phyloP scores from a whole-genome alignment of 1,140 invertebrate species.

The Aphaenogaster rudis region DNA sequence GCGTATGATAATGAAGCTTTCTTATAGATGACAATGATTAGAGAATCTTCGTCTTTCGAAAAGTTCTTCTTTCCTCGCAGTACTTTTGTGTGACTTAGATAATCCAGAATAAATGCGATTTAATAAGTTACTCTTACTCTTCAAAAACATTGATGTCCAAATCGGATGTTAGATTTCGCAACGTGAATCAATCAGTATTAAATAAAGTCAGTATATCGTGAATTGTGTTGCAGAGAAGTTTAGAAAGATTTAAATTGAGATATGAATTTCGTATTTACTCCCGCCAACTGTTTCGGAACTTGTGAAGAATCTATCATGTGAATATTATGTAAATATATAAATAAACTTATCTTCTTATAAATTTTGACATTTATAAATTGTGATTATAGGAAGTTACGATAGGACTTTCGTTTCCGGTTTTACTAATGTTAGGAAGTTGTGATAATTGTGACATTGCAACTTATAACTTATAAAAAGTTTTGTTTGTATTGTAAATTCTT shows the following conservation, averaged over 20 bases:
- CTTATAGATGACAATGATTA: neutral
- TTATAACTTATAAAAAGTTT: neutral
- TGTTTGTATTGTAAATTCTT: neutral
- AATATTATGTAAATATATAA: neutral
- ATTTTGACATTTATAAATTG: neutral
- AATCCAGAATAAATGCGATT: neutral
- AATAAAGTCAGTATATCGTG: neutral
- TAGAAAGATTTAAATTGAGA: neutral
- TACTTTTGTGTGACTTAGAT: neutral
- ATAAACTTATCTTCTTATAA: neutral
- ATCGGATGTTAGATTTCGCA: neutral
- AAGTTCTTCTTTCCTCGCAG: neutral
- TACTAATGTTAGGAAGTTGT: neutral
- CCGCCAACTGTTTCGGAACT: neutral
- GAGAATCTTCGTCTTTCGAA: neutral
- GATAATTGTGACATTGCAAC: neutral
- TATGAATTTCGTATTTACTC: neutral
- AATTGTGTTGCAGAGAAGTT: neutral
- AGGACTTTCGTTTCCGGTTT: no score
- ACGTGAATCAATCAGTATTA: neutral
- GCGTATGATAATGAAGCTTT: conserved; percentile 22
- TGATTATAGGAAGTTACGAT: neutral
- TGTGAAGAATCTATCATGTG: neutral
- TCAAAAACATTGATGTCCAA: neutral
- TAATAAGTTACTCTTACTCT: neutral